Percentiles rank a stretch among this genome's conserved stretches.
phyloP scores from a whole-genome alignment of 2,888 invertebrate genomes.

The Cylindroiulus punctatus region DNA sequence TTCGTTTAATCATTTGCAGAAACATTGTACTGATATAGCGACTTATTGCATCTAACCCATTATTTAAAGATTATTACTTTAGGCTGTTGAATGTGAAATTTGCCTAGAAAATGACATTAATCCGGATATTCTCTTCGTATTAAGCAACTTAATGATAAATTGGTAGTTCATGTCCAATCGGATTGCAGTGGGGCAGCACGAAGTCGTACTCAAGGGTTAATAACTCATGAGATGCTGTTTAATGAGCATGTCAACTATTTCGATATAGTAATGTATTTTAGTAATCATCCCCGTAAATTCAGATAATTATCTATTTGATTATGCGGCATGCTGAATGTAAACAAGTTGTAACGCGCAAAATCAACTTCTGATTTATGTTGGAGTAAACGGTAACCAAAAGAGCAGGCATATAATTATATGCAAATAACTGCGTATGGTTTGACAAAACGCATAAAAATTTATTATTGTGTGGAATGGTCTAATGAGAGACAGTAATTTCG shows the following conservation, averaged over 20 bases:
- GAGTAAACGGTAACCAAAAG: no score
- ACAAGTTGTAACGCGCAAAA: no score
- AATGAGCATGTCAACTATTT: not conserved
- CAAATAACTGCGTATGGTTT: no score
- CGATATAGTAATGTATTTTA: not conserved
- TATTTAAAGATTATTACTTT: no score
- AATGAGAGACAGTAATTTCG: no score
- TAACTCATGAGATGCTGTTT: not conserved
- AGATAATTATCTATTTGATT: not conserved
- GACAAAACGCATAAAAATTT: no score
- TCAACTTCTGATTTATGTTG: no score
- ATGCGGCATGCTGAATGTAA: no score
- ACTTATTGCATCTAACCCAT: no score
- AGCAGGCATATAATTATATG: no score
- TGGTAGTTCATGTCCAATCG: not conserved
- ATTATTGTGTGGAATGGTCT: no score
- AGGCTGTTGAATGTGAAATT: not conserved
- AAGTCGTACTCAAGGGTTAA: not conserved
- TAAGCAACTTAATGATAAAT: slow-evolving; percentile 8
- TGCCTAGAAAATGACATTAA: not conserved
- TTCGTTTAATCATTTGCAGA: not conserved
- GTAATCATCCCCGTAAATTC: not conserved
- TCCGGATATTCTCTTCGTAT: not conserved
- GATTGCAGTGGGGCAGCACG: not conserved
- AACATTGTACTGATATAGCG: no score